Conservation (phyloP, 2,888 invertebrate genomes). For the Lacanobia oleracea region DNA sequence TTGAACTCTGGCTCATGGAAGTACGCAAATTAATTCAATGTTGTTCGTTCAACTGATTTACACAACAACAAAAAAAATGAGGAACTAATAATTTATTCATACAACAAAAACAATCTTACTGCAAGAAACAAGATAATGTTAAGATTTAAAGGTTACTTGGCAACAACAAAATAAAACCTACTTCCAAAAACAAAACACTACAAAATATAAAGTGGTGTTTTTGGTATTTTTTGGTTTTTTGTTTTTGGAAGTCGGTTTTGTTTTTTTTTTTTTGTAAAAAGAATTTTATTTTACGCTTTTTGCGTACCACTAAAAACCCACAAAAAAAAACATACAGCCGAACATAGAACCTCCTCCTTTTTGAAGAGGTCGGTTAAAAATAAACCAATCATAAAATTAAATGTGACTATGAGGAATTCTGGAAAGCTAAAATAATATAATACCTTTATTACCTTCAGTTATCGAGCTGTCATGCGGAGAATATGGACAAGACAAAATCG, state of each 20-base stretch:
- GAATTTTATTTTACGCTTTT: no score
- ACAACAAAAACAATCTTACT: slow-evolving; percentile 1
- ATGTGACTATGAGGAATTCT: not conserved
- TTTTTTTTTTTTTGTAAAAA: no score
- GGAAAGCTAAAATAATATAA: not conserved
- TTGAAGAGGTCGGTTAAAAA: no score
- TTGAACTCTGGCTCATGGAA: slow-evolving; percentile 18
- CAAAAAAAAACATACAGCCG: no score
- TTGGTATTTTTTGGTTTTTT: no score
- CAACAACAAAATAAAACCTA: no score
- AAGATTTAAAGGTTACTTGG: not conserved
- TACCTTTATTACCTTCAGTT: slow-evolving; percentile 90
- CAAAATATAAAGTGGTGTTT: no score
- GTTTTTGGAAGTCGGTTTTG: no score
- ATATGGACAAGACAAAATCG: slow-evolving; percentile 95
- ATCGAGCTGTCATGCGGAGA: slow-evolving; percentile 98
- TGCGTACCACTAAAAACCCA: no score
- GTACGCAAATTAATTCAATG: slow-evolving; percentile 2
- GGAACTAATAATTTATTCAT: slow-evolving; percentile 22
- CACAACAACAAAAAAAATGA: slow-evolving; percentile 7
- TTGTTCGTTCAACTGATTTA: not conserved
- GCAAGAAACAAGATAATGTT: not conserved
- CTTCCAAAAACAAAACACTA: no score
- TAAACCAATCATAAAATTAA: not conserved
- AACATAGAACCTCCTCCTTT: no score